Percentiles rank a stretch among this genome's conserved stretches.
Conservation (phyloP, 2,888 invertebrate species). For the Cepaea hortensis region DNA sequence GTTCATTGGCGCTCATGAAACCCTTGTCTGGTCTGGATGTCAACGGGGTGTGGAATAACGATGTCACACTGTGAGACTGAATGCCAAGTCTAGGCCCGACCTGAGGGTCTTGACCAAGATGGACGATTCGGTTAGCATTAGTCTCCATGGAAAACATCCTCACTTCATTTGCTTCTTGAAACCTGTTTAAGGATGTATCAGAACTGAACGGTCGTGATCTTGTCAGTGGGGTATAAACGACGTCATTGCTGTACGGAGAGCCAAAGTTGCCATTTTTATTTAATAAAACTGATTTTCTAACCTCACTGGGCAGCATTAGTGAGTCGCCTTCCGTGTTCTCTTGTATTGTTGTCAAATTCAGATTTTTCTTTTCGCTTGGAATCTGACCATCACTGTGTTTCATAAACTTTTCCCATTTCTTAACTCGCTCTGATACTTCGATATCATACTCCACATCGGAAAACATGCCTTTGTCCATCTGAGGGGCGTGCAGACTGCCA, state of each 20-base stretch:
- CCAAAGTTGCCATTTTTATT: conserved; percentile 25
- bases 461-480: conserved; percentile 67
- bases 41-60: conserved; percentile 28
- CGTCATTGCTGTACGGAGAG: conserved; percentile 6
- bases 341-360: conserved; percentile 59
- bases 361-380: conserved; percentile 43
- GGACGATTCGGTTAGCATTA: conserved; percentile 49
- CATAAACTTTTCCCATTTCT: conserved; percentile 70
- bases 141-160: conserved; percentile 50
- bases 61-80: conserved; percentile 49
- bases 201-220: conserved; percentile 48
- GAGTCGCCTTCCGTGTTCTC: conserved; percentile 53
- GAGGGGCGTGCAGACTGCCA: conserved; percentile 48
- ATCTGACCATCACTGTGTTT: conserved; percentile 50
- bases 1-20: conserved; percentile 47
- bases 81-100: conserved; percentile 27
- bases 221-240: conserved; percentile 42
- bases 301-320: conserved; percentile 53
- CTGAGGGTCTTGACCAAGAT: conserved; percentile 47
- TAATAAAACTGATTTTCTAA: conserved; percentile 51
- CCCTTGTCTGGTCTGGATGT: not conserved
- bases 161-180: conserved; percentile 11
- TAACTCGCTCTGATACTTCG: conserved; percentile 69
- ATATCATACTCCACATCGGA: conserved; percentile 73
- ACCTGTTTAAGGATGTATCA: conserved; percentile 25